Evolutionary conservation across 2,797 vertebrate genomes (phyloP), one percentile per base, ranked within the genome.

Genomic region (Rhinella marina): DNA sequence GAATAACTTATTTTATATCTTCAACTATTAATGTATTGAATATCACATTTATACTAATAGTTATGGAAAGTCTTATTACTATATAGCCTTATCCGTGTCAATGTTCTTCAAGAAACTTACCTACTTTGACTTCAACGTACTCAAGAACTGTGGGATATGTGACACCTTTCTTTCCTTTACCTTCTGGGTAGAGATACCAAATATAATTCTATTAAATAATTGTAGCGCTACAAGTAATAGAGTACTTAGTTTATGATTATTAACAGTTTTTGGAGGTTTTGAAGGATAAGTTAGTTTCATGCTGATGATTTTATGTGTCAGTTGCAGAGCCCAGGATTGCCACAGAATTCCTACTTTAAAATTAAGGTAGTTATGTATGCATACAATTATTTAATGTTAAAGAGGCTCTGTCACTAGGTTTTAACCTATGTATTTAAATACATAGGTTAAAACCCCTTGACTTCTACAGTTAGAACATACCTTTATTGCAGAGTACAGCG

Each of bases 111-210:
- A 19, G 56, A 66, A 86, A 79, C 96, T 96, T 94, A 96, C 98
- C 96, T 93, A 96, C 91, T 92, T 95, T 97, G 88, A 96, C 92
- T 50, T 96, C 93, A 78, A 95, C 93, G 54, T 96, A 98, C 92
- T 97, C 96, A 91, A 99, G 96, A 59, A 93, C 94, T 0, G 96
- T 94, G 0, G 98, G 98, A 84, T 99, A 99, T 87, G 95, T 96
- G 62, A 97, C 95, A 75, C 97, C 98, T 95, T 96, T 99, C 93
- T 96, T 97, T 81, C 96, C 95, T 92, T 98, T 99, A 64, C 97
- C 97, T 91, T 96, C 97, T 99, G 90, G 32, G 29, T 86, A 94
- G 94, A 89, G 94, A 85, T 85, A 54, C 75, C 14, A 25, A 82
- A 89, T 82, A 72, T 32, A n/a, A 50, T 16, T 81, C 29, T 62